A percentile compares a stretch with the other conserved stretches of the same genome.
Evolutionary conservation across 2,888 invertebrate species (phyloP).

Genomic region (Uropetala carovei): DNA sequence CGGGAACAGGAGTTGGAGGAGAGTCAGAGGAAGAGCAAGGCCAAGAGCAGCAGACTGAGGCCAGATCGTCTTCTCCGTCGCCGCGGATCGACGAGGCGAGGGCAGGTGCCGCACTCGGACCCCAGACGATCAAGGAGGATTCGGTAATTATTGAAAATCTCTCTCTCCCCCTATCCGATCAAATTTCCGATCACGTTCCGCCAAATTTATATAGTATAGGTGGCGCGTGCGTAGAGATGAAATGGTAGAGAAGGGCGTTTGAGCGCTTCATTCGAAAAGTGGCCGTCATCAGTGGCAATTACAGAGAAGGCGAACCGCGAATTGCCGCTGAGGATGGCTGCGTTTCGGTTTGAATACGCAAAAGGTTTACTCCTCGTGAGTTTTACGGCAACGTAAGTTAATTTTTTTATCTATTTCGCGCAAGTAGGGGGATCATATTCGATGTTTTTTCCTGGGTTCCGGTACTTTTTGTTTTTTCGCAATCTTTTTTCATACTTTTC

Average conservation of each 20-base stretch:
- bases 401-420: no score
- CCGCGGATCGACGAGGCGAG: not conserved
- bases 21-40: conserved; percentile 27
- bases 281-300: not conserved
- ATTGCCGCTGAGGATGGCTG: not conserved
- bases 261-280: not conserved
- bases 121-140: conserved; percentile 11
- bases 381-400: no score
- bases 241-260: no score
- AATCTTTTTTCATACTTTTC: no score
- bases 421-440: no score
- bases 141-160: not conserved
- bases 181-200: not conserved
- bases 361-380: no score
- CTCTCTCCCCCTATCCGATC: not conserved
- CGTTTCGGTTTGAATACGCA: not conserved
- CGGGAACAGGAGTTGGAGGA: not conserved
- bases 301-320: not conserved
- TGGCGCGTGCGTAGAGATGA: no score
- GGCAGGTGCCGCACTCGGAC: not conserved
- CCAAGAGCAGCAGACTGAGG: not conserved
- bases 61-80: not conserved
- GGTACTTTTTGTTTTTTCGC: no score
- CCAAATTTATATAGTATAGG: no score
- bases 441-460: no score